Evolutionary conservation across 2,113 vertebrate genomes (phyloP).

Genomic region (Excalfactoria chinensis): DNA sequence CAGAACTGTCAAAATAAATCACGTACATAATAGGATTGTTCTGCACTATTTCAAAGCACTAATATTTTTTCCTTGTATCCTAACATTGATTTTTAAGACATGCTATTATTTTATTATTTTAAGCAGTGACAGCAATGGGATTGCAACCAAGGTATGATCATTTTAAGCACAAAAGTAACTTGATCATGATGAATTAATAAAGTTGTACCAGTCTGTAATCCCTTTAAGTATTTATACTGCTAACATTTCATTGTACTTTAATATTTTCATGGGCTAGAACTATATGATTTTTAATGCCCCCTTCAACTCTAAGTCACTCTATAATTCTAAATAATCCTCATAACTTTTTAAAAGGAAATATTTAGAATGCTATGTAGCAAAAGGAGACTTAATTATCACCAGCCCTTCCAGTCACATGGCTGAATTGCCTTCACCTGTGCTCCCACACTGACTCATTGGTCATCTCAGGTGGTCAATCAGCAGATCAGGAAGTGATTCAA

Average conservation of each 20-base stretch:
- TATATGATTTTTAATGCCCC: not conserved
- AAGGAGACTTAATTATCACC: not conserved
- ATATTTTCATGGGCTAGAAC: not conserved
- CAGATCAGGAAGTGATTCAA: too few relatives aligned
- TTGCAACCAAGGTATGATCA: not conserved
- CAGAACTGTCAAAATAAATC: not conserved
- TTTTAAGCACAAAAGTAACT: not conserved
- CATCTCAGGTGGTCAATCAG: too few relatives aligned
- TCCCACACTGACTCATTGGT: too few relatives aligned
- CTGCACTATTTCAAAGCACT: not conserved
- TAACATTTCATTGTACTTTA: not conserved
- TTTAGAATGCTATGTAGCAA: not conserved
- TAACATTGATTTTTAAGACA: constrained; percentile 29
- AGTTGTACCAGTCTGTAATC: not conserved
- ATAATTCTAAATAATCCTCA: not conserved
- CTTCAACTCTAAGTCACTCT: not conserved
- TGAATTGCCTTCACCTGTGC: too few relatives aligned
- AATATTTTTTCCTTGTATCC: not conserved
- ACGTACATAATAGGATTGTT: not conserved
- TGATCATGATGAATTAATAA: not conserved
- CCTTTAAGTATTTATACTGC: not conserved
- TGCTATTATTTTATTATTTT: not conserved
- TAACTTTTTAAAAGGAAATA: not conserved
- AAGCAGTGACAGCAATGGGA: not conserved
- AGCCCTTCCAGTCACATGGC: too few relatives aligned